Base-by-base conservation (phyloP, 2,113 vertebrate genomes). In the Centropristis striata region DNA sequence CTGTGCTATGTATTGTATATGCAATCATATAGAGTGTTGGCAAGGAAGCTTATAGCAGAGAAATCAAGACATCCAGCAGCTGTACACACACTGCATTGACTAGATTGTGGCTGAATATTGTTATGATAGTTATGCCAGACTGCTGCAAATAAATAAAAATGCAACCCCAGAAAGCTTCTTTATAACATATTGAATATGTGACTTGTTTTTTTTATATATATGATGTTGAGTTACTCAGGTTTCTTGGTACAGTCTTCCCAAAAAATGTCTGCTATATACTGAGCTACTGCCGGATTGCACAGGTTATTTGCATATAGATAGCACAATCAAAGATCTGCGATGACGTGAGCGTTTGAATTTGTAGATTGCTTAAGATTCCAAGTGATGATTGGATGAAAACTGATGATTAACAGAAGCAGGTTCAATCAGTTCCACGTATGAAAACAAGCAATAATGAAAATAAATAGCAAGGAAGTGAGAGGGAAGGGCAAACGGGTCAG, bases 231-330 rank as follows among this genome's bases (percentile, higher is more conserved):
- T 69, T 36, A 37, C 20, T 36, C 44, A 50, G 58, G 72, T 55
- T 63, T 76, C 47, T 39, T 80, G 51, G 42, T 65, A 12, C 39
- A 59, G 13, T 47, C 3, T 23, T 77, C 61, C 69, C 47, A 51
- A 57, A 28, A 80, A 85, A 90, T 71, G 47, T 41, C 66, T 37
- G 25, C 59, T n/a, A 16, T 39, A 53, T 8, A 50, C 51, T 39
- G 66, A 86, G 55, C 25, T 53, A 28, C 16, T 36, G 71, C 50
- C 0, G 41, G 61, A 55, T 77, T 75, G 50, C 60, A 46, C 4
- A 8, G 71, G 66, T 75, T 37, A 90, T 92, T 92, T 90, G 78
- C 89, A 92, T 91, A 90, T 91, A 92, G 86, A 90, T 87, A 83
- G 83, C 42, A 67, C 61, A 86, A 89, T 89, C 80, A 80, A 57